Base-by-base conservation (phyloP, 2,113 vertebrate genomes). In the Dasyurus viverrinus region DNA sequence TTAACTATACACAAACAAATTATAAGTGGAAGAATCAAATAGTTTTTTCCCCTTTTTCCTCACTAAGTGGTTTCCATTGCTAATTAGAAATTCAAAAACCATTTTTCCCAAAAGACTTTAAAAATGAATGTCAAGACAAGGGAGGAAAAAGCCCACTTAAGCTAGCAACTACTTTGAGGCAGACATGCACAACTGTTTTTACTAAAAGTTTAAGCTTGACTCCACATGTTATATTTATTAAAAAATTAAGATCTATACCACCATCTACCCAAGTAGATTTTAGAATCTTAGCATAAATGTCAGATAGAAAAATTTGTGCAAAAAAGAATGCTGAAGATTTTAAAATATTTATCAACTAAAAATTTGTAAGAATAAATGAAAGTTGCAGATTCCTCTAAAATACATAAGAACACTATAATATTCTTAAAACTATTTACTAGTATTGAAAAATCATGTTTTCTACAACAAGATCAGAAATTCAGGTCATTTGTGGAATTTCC, bases 391-490 rank as follows among this genome's bases (percentile, higher is more conserved):
- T 26, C 24, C 24, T 50, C 90, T 53, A 89, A 90, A 47, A 92
- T 14, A 14, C 22, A 26, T 25, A 93, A 91, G 84, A 36, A 19
- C 42, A 91, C 10, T 94, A 0, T 60, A 36, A 2, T 47, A 95
- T 94, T 84, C 84, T 93, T 96, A 26, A 53, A 89, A 91, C 57
- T 68, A 68, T 92, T 95, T 42, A 11, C 16, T 90, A 94, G 47
- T 12, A n/a, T 94, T 90, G 16, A 53, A 50, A 55, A 47, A 26
- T 90, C n/a, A 89, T 3, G 93, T 89, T 96, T 96, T 92, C 55
- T 93, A 92, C 24, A 92, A 92, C 84, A 89, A 92, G 93, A 95
- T 94, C 27, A 93, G 42, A 52, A 94, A 95, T n/a, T 50, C 53
- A 53, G 36, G 24, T 68, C 57, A 90, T 54, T 36, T 95, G 24